These are phyloP conservation scores for Uloborus plumipes DNA, from an alignment of 2,888 invertebrate genomes.

Conservation along the genomic window DNA sequence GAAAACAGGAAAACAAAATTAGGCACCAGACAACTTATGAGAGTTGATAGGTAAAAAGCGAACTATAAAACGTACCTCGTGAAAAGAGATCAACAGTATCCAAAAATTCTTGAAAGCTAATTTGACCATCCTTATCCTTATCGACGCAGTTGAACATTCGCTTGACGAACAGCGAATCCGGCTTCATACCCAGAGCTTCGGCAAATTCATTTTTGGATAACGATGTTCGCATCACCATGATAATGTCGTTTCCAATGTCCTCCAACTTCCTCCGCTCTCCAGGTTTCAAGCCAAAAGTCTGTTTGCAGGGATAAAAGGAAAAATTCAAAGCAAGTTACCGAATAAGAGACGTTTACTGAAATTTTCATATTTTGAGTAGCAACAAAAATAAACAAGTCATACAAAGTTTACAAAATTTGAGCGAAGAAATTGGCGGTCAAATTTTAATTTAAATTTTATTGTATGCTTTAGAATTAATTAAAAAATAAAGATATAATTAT, in stretches of 20 bases:
- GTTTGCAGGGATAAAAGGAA: background rate
- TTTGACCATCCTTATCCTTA: slow-evolving; percentile 91
- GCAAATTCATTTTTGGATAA: slow-evolving; percentile 94
- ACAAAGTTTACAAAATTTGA: no score
- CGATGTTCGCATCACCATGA: slow-evolving; percentile 93
- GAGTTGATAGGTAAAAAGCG: no score
- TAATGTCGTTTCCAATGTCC: slow-evolving; percentile 76
- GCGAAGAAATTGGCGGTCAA: no score
- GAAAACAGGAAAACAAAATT: no score
- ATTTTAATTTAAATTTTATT: no score
- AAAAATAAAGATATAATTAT: no score
- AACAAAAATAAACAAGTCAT: no score
- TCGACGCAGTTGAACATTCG: slow-evolving; percentile 98
- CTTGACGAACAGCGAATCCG: slow-evolving; percentile 93
- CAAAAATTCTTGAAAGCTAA: slow-evolving; percentile 91
- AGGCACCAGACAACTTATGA: no score
- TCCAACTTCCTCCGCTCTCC: slow-evolving; percentile 84
- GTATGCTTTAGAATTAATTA: no score
- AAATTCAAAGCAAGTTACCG: background rate
- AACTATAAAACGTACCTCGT: slow-evolving; percentile 74
- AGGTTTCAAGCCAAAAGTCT: slow-evolving; percentile 87
- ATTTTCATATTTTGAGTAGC: no score
- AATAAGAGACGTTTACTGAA: no score
- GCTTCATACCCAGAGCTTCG: slow-evolving; percentile 93
- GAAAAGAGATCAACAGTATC: slow-evolving; percentile 94